phyloP scores from a whole-genome alignment of 2,113 vertebrate species.

The Hyla sarda region DNA sequence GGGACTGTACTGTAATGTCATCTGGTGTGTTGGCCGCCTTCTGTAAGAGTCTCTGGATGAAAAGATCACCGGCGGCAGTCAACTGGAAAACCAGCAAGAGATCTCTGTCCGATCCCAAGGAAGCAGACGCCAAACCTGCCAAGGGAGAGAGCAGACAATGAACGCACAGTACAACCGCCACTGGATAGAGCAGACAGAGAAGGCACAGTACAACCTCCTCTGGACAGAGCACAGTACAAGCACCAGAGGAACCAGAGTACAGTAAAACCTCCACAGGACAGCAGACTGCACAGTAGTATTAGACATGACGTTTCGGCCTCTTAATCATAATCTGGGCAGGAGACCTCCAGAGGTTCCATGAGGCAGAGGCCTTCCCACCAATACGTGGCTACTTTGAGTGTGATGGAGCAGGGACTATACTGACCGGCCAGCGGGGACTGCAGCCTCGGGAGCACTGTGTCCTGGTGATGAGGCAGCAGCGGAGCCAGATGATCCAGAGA shows the following conservation, averaged over 20 bases:
- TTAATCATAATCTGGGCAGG: too few species aligned
- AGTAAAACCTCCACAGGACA: too few species aligned
- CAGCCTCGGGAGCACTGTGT: slow-evolving; percentile 70
- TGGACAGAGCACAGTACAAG: too few species aligned
- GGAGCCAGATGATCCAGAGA: slow-evolving; percentile 72
- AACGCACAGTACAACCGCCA: neutral
- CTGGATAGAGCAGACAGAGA: neutral
- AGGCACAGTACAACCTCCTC: neutral
- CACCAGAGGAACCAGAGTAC: too few species aligned
- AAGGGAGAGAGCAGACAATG: neutral
- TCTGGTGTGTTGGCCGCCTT: accelerated
- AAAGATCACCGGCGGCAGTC: slow-evolving; percentile 83
- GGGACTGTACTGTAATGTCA: neutral
- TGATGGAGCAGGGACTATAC: neutral
- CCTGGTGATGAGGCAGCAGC: slow-evolving; percentile 74
- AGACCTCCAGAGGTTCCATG: too few species aligned
- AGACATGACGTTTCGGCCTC: too few species aligned
- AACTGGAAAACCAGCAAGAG: slow-evolving; percentile 80
- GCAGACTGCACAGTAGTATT: too few species aligned
- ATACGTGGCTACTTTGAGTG: too few species aligned
- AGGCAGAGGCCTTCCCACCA: too few species aligned
- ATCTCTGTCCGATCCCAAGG: slow-evolving; percentile 39
- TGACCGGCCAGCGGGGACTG: slow-evolving; percentile 72
- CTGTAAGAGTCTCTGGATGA: slow-evolving; percentile 77
- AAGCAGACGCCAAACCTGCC: slow-evolving; percentile 71